Evolutionary conservation across 2,113 vertebrate species (phyloP).

Genomic region (Thalassarche chlororhynchos): DNA sequence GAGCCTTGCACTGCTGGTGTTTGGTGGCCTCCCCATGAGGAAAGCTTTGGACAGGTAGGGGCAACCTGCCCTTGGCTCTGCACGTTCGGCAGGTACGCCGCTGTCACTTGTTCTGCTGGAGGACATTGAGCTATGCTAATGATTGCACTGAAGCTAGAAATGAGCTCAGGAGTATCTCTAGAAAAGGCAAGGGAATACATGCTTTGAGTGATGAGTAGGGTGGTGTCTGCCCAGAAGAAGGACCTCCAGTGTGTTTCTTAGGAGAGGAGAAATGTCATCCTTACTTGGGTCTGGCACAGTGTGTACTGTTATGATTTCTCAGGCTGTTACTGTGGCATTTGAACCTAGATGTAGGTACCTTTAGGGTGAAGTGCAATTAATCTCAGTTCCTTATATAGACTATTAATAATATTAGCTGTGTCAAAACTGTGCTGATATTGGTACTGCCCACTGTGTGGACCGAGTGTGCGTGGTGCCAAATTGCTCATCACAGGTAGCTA

Average conservation of each 20-base stretch:
- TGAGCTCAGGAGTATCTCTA: not conserved
- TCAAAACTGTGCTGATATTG: not conserved
- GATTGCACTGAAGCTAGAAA: not conserved
- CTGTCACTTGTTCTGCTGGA: not conserved
- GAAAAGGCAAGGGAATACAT: not conserved
- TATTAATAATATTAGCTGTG: not conserved
- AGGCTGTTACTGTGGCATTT: not conserved
- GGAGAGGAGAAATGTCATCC: not conserved
- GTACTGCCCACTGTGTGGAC: not conserved
- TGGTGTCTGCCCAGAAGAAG: not conserved
- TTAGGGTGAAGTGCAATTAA: not conserved
- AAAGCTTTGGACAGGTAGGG: not conserved
- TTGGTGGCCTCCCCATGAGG: not conserved
- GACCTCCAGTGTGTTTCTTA: not conserved
- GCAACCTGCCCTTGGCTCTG: not conserved
- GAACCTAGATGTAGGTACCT: not conserved
- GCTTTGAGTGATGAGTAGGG: not conserved
- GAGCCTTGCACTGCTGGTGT: not conserved
- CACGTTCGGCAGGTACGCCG: fast-evolving
- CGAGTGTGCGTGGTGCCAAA: not conserved
- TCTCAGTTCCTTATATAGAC: not conserved
- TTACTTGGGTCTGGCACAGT: not conserved
- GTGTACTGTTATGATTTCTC: not conserved
- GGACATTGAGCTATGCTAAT: not conserved
- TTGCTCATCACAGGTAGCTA: not conserved